Evolutionary conservation across 2,888 invertebrate species (phyloP), one percentile per base, ranked within the genome.

Genomic region (Oscheius sp.): DNA sequence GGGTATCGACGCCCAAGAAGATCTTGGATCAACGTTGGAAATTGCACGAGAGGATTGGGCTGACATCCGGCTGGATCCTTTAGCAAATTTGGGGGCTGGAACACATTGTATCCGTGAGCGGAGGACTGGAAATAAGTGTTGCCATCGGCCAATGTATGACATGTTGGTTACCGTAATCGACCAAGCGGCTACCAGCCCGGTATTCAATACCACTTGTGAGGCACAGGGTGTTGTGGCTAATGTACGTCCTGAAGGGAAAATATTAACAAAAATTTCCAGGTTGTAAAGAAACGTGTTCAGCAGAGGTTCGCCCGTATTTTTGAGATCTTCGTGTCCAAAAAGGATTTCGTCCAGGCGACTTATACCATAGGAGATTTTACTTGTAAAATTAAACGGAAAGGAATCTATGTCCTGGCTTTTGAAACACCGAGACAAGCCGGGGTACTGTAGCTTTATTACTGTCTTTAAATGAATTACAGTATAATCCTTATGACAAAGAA

Each of bases 11-110:
- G 21, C 16, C 25, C 55, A 55, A 13, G 55, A 55, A 13, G 55
- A 55, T 13, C 25, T 55, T 5, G 55, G 55, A 23, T 55, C 55
- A 55, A 55, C 55, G 25, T 13, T 55, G 25, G 55, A 55, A 25
- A 55, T 55, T 13, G 61, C 35, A 21, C 61, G 61, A 21, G 61
- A 61, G 21, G 61, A 61, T 3, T 61, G 61, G 61, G 21, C 61
- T 12, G 61, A 61, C 21, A 61, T 61, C 18, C 41, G 61, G 12
- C 41, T 41, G 21, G 61, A 61, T 43, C 61, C 61, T 18, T n/a
- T 61, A n/a, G 61, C 61, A 13, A 41, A 61, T 61, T 25, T 61
- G 12, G n/a, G 18, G 5, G 18, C 43, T n/a, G 61, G 61, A 43
- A 61, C 61, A n/a, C 61, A 61, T 61, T 61, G 61, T 18, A 61